Evolutionary conservation across 2,797 vertebrate species (phyloP).

Genomic region (Podarcis siculus): DNA sequence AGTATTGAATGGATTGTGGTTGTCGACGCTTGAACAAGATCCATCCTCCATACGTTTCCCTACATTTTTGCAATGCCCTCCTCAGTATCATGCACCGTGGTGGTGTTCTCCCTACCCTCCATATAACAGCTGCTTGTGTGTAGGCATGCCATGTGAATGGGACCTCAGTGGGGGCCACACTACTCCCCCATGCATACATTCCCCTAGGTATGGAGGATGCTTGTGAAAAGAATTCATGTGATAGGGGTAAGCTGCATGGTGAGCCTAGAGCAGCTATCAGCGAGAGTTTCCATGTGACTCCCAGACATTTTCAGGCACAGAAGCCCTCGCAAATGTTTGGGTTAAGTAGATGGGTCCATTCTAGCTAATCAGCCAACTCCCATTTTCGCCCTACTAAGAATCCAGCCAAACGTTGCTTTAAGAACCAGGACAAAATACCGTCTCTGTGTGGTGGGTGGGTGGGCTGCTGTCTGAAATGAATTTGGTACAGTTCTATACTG

Average conservation of each 20-base stretch:
- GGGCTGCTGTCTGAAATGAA: constrained; percentile 27
- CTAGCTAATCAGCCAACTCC: background rate
- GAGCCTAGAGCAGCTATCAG: background rate
- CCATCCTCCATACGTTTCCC: background rate
- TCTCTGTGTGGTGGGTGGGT: background rate
- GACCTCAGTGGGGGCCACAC: too few relatives aligned
- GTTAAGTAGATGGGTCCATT: background rate
- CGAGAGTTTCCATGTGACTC: background rate
- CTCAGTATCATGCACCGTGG: too few relatives aligned
- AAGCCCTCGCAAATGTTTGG: too few relatives aligned
- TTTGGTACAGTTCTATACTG: background rate
- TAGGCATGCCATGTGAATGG: background rate
- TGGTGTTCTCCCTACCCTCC: too few relatives aligned
- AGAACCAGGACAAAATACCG: background rate
- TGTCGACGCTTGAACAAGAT: background rate
- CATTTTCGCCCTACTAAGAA: background rate
- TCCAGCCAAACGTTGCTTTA: background rate
- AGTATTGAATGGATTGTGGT: background rate
- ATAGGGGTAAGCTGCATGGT: too few relatives aligned
- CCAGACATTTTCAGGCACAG: background rate
- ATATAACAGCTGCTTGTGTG: background rate
- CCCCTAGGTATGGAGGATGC: background rate
- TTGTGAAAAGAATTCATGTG: background rate
- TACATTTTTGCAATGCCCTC: background rate
- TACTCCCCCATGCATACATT: background rate